Conservation (phyloP, 2,888 invertebrate species). For the Seira sanloemensis region DNA sequence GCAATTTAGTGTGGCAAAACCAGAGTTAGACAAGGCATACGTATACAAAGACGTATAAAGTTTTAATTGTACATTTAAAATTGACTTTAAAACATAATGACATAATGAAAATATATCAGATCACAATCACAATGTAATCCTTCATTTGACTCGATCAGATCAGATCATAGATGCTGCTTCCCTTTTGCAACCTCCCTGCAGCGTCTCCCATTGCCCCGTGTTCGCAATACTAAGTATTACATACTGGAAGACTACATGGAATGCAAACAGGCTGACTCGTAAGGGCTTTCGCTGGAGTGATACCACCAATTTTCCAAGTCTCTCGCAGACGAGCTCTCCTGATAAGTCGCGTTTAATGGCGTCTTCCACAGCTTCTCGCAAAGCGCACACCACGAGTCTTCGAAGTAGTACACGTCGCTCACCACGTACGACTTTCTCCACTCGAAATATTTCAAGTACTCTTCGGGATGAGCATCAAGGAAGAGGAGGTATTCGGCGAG, state of each 20-base stretch:
- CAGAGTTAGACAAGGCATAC: too few relatives aligned
- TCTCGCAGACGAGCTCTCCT: conserved; percentile 42
- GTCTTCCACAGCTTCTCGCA: conserved; percentile 67
- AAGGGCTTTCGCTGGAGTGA: conserved; percentile 47
- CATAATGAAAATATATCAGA: too few relatives aligned
- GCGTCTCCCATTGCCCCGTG: background rate
- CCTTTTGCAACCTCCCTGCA: too few relatives aligned
- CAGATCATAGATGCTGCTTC: too few relatives aligned
- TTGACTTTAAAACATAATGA: too few relatives aligned
- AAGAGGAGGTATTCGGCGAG: conserved; percentile 73
- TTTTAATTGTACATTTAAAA: too few relatives aligned
- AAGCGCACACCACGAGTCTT: conserved; percentile 67
- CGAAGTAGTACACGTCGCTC: conserved; percentile 60
- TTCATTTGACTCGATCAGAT: too few relatives aligned
- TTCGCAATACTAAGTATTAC: too few relatives aligned
- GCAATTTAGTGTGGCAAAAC: too few relatives aligned
- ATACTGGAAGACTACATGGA: conserved; percentile 14
- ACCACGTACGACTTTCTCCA: conserved; percentile 60
- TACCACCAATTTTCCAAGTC: conserved; percentile 69
- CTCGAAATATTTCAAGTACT: conserved; percentile 68
- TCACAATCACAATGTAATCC: too few relatives aligned
- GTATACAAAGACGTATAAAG: too few relatives aligned
- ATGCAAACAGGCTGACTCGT: conserved; percentile 44
- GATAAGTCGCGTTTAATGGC: conserved; percentile 33
- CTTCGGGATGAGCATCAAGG: conserved; percentile 69